Evolutionary conservation across 2,113 vertebrate genomes (phyloP), one percentile per base, ranked within the genome.

Genomic region (Nannobrachium achirus): DNA sequence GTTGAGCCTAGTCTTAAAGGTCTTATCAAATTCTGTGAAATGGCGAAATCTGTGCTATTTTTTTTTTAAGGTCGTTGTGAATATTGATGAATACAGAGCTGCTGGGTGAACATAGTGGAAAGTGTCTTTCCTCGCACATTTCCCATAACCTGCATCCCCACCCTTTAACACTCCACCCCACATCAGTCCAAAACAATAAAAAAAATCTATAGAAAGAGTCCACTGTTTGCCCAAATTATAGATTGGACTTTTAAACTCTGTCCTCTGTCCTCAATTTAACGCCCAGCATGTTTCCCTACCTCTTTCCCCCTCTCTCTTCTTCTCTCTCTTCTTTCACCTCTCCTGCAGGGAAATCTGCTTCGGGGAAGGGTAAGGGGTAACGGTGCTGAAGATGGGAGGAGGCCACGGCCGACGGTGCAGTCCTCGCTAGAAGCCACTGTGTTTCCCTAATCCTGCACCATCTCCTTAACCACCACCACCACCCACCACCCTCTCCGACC

Each of bases 361-460:
- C 79, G 65, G 74, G 75, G 74, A 46, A 4, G 5, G 38, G 78
- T 58, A 78, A 44, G 50, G 25, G 73, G 83, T 64, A 67, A 67
- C 16, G 73, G 79, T 50, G 71, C 73, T 4, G 62, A 72, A 63
- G 64, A 81, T 51, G 68, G 86, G 75, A 80, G 84, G 86, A 78
- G 80, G 79, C 76, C 77, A 63, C 71, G 39, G 73, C 63, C 61
- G 67, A 74, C 87, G 77, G 78, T 85, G 87, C 82, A 84, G 78
- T 57, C 87, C 86, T 69, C 76, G 79, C 55, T 89, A 89, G 71
- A 69, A 55, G 33, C 51, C 1, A 3, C 6, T 60, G 9, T 10
- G 33, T 18, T 10, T 39, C 39, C 33, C 10, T 20, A 42, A 13
- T 10, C 25, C 8, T 10, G 67, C 66, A 16, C 60, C 45, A 25